A percentile compares a stretch with the other conserved stretches of the same genome.
phyloP scores from a whole-genome alignment of 2,797 vertebrate genomes.

The Eulemur mongoz region DNA sequence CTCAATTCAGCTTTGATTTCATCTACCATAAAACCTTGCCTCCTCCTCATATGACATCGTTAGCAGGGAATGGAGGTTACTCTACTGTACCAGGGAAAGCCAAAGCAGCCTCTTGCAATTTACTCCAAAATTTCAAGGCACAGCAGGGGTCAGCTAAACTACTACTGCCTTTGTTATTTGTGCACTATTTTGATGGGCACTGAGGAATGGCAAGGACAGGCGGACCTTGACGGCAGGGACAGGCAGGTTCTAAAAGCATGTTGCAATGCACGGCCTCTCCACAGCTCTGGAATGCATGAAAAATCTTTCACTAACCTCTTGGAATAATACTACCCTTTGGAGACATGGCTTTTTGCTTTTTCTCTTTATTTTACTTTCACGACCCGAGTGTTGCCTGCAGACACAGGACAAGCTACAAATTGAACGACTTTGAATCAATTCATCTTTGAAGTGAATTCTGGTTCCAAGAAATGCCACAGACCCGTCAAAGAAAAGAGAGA shows the following conservation, averaged over 20 bases:
- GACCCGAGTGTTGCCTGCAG: background rate
- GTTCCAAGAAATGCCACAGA: slow-evolving; percentile 20
- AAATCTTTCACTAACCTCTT: background rate
- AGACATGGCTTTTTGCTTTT: background rate
- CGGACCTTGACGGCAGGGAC: background rate
- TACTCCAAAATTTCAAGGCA: background rate
- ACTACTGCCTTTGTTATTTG: background rate
- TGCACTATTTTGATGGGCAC: background rate
- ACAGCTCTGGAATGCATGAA: background rate
- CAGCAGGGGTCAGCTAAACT: background rate
- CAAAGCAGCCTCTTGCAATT: background rate
- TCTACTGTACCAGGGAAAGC: background rate
- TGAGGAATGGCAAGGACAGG: slow-evolving; percentile 11
- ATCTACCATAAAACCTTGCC: background rate
- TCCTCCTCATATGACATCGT: background rate
- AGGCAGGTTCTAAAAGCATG: background rate
- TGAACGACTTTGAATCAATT: slow-evolving; percentile 59
- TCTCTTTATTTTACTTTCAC: slow-evolving; percentile 29
- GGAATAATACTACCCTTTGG: slow-evolving; percentile 1
- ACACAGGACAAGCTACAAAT: slow-evolving; percentile 30
- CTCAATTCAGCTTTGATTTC: background rate
- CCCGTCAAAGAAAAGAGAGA: background rate
- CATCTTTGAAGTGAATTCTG: slow-evolving; percentile 5
- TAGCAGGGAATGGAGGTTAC: background rate
- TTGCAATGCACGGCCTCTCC: accelerated